Evolutionary conservation across 2,888 invertebrate genomes (phyloP).

Genomic region (Ophioninae sp.): DNA sequence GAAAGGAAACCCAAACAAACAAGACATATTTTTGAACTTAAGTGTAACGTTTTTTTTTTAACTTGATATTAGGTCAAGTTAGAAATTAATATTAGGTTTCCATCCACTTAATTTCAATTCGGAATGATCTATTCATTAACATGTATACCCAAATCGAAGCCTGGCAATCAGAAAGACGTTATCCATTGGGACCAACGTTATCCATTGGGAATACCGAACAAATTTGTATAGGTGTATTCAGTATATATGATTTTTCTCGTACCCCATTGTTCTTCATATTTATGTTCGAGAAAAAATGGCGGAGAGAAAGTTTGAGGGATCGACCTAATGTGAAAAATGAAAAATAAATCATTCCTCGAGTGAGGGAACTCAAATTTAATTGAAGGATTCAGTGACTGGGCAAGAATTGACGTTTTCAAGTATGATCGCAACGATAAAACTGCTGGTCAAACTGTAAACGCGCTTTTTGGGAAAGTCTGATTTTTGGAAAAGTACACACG

Average conservation of each 20-base stretch:
- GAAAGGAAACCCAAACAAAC: conserved; percentile 25
- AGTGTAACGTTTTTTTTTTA: conserved; percentile 47
- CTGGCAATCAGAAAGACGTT: conserved; percentile 1
- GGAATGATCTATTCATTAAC: background rate
- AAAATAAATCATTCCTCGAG: too few relatives aligned
- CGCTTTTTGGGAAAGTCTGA: too few relatives aligned
- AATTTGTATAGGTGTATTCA: conserved; percentile 11
- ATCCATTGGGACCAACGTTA: background rate
- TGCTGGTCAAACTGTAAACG: too few relatives aligned
- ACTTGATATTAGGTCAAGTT: too few relatives aligned
- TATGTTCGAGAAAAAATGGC: conserved; percentile 71
- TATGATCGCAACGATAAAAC: too few relatives aligned
- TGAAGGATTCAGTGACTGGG: too few relatives aligned
- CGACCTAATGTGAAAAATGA: too few relatives aligned
- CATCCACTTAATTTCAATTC: too few relatives aligned
- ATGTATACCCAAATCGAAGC: background rate
- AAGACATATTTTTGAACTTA: conserved; percentile 45
- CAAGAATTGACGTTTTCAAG: too few relatives aligned
- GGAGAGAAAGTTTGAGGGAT: background rate
- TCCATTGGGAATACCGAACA: background rate
- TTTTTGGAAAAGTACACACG: too few relatives aligned
- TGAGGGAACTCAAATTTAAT: too few relatives aligned
- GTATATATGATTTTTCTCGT: conserved; percentile 64
- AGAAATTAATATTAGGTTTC: too few relatives aligned
- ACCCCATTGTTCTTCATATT: conserved; percentile 78